Conservation (phyloP, 2,888 invertebrate species). For the Pristionchus mayeri region DNA sequence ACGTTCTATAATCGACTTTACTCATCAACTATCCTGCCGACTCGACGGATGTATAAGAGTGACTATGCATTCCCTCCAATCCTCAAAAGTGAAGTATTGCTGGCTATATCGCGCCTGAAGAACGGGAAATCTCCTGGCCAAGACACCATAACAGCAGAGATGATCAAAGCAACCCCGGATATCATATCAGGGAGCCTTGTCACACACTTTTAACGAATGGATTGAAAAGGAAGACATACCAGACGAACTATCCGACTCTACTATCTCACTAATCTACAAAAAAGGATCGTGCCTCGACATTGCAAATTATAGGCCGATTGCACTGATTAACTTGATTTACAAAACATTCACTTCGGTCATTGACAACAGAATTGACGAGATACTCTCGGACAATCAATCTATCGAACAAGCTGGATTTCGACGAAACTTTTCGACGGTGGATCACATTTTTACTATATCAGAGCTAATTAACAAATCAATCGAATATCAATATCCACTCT, state of each 20-base stretch:
- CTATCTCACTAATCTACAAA: too few species aligned
- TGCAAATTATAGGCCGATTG: slow-evolving; percentile 53
- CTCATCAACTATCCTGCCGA: neutral
- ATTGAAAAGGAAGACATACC: too few species aligned
- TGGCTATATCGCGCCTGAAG: neutral
- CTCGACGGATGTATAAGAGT: neutral
- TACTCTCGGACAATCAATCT: neutral
- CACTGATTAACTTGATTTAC: slow-evolving; percentile 49
- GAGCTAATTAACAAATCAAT: slow-evolving; percentile 40
- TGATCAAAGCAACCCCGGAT: slow-evolving; percentile 6
- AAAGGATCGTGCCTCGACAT: slow-evolving; percentile 38
- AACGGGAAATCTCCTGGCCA: neutral
- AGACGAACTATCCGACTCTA: too few species aligned
- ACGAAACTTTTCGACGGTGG: slow-evolving; percentile 43
- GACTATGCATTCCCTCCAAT: slow-evolving; percentile 48
- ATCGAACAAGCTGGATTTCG: slow-evolving; percentile 47
- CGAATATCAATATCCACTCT: slow-evolving; percentile 50
- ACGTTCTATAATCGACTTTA: neutral
- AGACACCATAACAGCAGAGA: slow-evolving; percentile 21
- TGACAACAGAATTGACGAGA: neutral
- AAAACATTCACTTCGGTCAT: slow-evolving; percentile 22
- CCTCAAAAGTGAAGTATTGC: neutral
- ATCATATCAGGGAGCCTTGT: too few species aligned
- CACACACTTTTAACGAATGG: too few species aligned
- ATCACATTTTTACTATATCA: slow-evolving; percentile 48